Base-by-base conservation (phyloP, 2,888 invertebrate species). In the Saturnia japonica region DNA sequence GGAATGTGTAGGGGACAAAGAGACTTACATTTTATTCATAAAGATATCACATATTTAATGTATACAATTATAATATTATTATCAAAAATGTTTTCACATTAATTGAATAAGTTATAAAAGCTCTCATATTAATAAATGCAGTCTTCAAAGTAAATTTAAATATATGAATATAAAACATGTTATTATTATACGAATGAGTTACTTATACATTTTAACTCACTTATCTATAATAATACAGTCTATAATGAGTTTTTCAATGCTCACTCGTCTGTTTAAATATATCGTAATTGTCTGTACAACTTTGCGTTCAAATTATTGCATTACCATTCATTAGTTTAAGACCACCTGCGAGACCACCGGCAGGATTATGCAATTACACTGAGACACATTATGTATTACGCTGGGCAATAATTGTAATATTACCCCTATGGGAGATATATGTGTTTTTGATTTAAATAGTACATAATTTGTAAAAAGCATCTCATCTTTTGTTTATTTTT, bases 251-350 rank as follows among this genome's bases (percentile, higher is more conserved):
- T 25, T 22, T 70, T 51, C 40, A 40, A 60, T 62, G 43, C 34
- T 51, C 42, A 62, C 66, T 66, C 54, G 43, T 70, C 42, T 67
- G 51, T 70, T 66, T 54, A 54, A 70, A 70, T 34, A 43, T 70
- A 40, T 69, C 34, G 14, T 85, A 85, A 84, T 81, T 84, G 81
- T 81, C 82, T 80, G 77, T 76, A 75, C 75, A 76, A 78, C 82
- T 81, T 82, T 82, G 77, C 79, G 78, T 79, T 82, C 78, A 85
- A 88, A 88, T 89, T 87, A 89, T 87, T 80, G 85, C 82, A 86
- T 87, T 85, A 86, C 84, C 83, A 86, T 89, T 87, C 83, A 86
- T 89, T 87, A 85, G 85, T 79, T 81, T 77, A 77, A 82, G 91
- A 90, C 91, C 91, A 88, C 91, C 89, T 86, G 86, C 81, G 86